Evolutionary conservation across 2,888 invertebrate species (phyloP).

Genomic region (Odontocolon sp.): DNA sequence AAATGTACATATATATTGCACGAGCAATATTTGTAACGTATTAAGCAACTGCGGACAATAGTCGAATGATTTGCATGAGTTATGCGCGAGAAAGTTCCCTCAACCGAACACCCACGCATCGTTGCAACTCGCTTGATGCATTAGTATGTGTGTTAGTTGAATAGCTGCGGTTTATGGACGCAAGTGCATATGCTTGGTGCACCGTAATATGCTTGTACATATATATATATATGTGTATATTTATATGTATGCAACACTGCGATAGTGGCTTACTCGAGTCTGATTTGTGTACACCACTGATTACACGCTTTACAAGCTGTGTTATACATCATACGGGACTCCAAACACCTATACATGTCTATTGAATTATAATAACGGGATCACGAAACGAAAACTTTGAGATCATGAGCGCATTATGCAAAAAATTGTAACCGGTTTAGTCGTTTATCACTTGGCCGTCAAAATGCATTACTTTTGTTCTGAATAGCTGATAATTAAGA

Average conservation of each 20-base stretch:
- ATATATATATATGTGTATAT: not conserved
- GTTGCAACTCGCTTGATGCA: not conserved
- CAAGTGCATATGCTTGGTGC: not conserved
- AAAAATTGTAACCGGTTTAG: too few species aligned
- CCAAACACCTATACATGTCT: not conserved
- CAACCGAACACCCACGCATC: conserved; percentile 47
- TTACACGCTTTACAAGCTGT: conserved; percentile 11
- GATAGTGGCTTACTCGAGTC: not conserved
- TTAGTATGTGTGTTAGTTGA: not conserved
- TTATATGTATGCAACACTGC: not conserved
- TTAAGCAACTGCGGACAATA: conserved; percentile 73
- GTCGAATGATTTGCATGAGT: conserved; percentile 73
- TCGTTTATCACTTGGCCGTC: too few species aligned
- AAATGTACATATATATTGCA: not conserved
- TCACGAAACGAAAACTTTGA: not conserved
- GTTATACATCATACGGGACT: not conserved
- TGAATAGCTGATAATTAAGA: too few species aligned
- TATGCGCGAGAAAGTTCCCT: conserved; percentile 72
- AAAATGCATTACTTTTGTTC: too few species aligned
- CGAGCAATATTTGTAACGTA: conserved; percentile 66
- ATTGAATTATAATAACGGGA: too few species aligned
- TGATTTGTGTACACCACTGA: conserved; percentile 1
- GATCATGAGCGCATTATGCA: not conserved
- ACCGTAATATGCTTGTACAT: not conserved
- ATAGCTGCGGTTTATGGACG: not conserved